A percentile compares a stretch with the other conserved stretches of the same genome.
Evolutionary conservation across 2,888 invertebrate species (phyloP).

Genomic region (Ormyrus nitidulus): DNA sequence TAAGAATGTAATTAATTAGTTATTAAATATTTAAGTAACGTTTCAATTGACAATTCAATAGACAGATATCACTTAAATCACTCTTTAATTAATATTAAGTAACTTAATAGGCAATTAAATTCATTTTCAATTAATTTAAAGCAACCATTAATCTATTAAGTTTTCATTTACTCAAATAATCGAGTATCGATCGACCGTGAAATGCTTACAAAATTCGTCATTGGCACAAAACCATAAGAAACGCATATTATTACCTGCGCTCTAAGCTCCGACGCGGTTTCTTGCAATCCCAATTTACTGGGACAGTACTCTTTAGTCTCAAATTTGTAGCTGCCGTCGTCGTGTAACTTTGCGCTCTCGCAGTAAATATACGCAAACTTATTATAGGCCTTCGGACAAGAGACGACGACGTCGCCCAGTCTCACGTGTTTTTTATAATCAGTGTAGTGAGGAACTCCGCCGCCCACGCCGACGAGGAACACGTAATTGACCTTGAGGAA

Average conservation of each 20-base stretch:
- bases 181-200: not conserved
- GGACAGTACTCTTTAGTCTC: conserved; percentile 89
- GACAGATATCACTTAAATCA: too few relatives aligned
- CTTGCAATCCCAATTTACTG: conserved; percentile 85
- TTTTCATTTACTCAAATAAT: too few relatives aligned
- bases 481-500: conserved; percentile 98
- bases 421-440: conserved; percentile 95
- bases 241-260: conserved; percentile 73
- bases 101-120: too few relatives aligned
- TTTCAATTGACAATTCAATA: not conserved
- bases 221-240: not conserved
- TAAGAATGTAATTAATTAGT: too few relatives aligned
- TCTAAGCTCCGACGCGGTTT: conserved; percentile 82
- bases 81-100: too few relatives aligned
- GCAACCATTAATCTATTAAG: too few relatives aligned
- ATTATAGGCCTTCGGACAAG: conserved; percentile 79
- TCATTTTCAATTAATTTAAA: too few relatives aligned
- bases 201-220: not conserved
- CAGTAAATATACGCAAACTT: conserved; percentile 88
- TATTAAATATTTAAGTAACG: too few relatives aligned
- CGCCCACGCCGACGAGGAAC: conserved; percentile 96
- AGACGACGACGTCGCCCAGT: conserved; percentile 93
- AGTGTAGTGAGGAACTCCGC: conserved; percentile 97
- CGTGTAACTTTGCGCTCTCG: conserved; percentile 82
- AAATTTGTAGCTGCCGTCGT: conserved; percentile 80